Evolutionary conservation across 2,113 vertebrate genomes (phyloP), one percentile per base, ranked within the genome.

Genomic region (Nesogale talazaci): DNA sequence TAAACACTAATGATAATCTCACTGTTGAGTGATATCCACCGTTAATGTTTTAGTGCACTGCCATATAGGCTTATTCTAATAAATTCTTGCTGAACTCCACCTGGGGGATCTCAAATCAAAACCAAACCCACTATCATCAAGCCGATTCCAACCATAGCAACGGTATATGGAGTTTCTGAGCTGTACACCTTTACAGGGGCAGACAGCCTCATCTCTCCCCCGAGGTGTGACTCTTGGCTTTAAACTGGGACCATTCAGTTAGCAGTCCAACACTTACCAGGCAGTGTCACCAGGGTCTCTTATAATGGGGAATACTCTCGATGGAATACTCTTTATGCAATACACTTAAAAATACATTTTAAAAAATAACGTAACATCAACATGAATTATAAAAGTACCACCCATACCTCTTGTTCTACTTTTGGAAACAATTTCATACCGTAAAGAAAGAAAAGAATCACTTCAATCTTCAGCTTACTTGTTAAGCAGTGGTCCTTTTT

Each of bases 311-410:
- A 52, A 5, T 52, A 29, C 63, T 27, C 23, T 65, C 5, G 92
- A 67, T 27, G 29, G 17, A 87, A 72, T 56, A 38, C 17, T 46
- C 20, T 77, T 19, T 16, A 40, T 19, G 65, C 82, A 72, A 56
- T 14, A 46, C 42, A 52, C 12, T 76, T 31, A n/a, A n/a, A n/a
- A n/a, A n/a, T n/a, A 52, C 46, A 10, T 52, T 52, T 52, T 34
- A 31, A 19, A 5, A 10, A 6, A 10, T 46, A 83, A 79, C 27
- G 46, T 16, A 20, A 14, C n/a, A 1, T 29, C 56, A 7, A 74
- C 52, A 75, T n/a, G 87, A 79, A 56, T 83, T 93, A 57, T 56
- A 67, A 89, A 86, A 83, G 36, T 59, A 75, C 46, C 46, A 56
- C 75, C 1, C 2, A 8, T 83, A 12, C 6, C 59, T 79, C 29